phyloP scores from a whole-genome alignment of 2,797 vertebrate genomes.

The Limnodromus scolopaceus region DNA sequence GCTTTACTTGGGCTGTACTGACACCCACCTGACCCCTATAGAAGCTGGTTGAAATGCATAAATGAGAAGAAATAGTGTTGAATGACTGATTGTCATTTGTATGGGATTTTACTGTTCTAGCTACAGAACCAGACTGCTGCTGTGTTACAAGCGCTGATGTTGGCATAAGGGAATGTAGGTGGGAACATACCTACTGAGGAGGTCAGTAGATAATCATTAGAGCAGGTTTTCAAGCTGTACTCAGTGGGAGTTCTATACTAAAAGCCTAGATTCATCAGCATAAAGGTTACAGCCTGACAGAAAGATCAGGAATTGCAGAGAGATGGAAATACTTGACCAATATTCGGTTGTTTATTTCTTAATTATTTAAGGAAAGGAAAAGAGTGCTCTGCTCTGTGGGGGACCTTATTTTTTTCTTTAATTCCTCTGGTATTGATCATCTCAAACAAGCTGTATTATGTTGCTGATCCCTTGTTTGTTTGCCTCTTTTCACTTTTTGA shows the following conservation, averaged over 20 bases:
- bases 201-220: neutral
- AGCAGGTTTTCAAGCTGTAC: neutral
- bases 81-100: neutral
- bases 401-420: neutral
- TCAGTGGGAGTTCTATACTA: neutral
- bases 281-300: neutral
- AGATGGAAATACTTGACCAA: neutral
- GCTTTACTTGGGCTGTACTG: neutral
- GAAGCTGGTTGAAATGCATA: neutral
- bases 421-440: neutral
- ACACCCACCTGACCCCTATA: neutral
- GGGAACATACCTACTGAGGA: neutral
- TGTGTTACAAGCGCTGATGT: neutral
- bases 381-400: neutral
- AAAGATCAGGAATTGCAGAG: neutral
- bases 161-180: neutral
- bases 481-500: neutral
- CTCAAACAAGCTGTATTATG: neutral
- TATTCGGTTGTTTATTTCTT: neutral
- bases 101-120: neutral
- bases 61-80: neutral
- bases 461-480: neutral
- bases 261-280: neutral
- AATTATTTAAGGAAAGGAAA: neutral
- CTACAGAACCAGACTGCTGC: neutral